These are phyloP conservation scores for Rhynchonycteris naso DNA, from an alignment of 2,797 vertebrate genomes.

Conservation along the genomic window DNA sequence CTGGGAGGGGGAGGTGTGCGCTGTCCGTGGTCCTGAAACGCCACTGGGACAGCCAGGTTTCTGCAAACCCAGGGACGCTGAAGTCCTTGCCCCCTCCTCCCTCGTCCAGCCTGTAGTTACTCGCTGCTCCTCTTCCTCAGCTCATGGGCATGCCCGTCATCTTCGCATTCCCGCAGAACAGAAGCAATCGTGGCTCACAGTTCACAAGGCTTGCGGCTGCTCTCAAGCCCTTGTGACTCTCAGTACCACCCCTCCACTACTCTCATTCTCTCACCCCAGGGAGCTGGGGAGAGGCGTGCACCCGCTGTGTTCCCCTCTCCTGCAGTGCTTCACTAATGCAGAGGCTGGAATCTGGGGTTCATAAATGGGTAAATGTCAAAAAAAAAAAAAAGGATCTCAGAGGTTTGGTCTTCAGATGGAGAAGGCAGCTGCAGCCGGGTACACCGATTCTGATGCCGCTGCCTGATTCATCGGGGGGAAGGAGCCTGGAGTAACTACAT, in stretches of 20 bases:
- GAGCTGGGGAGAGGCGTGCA: accelerated
- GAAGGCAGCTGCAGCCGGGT: not conserved
- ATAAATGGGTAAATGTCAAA: not conserved
- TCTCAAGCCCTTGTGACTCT: not conserved
- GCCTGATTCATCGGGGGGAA: not conserved
- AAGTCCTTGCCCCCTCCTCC: not conserved
- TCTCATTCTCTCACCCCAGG: not conserved
- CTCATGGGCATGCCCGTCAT: accelerated
- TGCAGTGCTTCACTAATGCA: not conserved
- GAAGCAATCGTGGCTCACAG: not conserved
- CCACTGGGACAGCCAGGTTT: accelerated
- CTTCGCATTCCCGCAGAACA: not conserved
- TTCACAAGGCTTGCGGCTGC: no score
- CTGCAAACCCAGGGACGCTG: accelerated
- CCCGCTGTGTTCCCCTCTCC: not conserved
- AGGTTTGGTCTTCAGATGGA: not conserved
- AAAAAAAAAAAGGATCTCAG: not conserved
- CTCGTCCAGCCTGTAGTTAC: not conserved
- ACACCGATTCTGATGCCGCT: not conserved
- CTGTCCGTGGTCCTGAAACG: slow-evolving; percentile 63
- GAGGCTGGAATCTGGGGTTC: not conserved
- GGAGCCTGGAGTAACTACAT: not conserved
- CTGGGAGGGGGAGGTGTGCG: accelerated
- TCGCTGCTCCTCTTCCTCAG: not conserved
- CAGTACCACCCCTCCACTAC: not conserved